Percentiles rank a stretch among this genome's conserved stretches.
These are phyloP conservation scores for Coracias cyanogaster DNA, from an alignment of 2,797 vertebrate genomes.

Conservation along the genomic window DNA sequence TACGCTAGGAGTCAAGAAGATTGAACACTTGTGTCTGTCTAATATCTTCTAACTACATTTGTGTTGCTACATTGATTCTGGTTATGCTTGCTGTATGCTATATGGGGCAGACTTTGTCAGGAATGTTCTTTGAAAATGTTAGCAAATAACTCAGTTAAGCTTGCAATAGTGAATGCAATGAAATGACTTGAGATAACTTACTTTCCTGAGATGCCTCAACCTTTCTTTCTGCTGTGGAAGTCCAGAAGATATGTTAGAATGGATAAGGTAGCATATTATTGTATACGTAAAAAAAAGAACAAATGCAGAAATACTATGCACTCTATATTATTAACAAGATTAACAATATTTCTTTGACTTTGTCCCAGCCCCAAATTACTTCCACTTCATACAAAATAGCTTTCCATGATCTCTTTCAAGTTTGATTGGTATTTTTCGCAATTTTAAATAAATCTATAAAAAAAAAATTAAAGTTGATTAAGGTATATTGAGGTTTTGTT, in stretches of 20 bases:
- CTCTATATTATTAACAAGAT: neutral
- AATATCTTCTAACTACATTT: neutral
- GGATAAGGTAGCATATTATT: neutral
- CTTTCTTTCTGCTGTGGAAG: neutral
- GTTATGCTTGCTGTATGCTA: neutral
- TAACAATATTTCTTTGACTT: neutral
- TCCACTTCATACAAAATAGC: neutral
- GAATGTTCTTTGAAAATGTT: neutral
- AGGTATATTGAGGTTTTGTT: neutral
- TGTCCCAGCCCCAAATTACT: neutral
- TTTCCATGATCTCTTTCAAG: neutral
- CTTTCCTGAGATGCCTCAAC: neutral
- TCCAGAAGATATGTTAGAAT: neutral
- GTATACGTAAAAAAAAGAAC: neutral
- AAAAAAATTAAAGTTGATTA: neutral
- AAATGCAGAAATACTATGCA: neutral
- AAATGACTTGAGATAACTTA: neutral
- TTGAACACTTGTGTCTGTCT: neutral
- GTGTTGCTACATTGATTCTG: neutral
- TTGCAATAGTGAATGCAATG: neutral
- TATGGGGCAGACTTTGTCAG: neutral
- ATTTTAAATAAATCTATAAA: neutral
- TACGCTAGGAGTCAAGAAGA: neutral
- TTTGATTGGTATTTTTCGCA: neutral
- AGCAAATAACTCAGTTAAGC: neutral